These are phyloP conservation scores for Crocallis elinguaria DNA, from an alignment of 2,888 invertebrate species.

Conservation along the genomic window DNA sequence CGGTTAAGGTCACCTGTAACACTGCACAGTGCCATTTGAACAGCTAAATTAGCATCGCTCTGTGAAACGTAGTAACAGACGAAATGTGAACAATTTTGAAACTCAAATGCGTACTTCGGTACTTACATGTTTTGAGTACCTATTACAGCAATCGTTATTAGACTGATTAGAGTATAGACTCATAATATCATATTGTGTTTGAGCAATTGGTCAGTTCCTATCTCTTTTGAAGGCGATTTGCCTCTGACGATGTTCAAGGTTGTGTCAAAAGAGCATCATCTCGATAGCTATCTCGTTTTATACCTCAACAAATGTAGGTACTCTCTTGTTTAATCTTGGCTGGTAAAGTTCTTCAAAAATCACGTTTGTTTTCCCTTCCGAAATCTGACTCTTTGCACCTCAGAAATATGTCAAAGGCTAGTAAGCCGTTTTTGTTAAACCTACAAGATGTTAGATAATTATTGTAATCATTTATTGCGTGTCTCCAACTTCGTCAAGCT, in stretches of 20 bases:
- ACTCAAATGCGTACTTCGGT: background rate
- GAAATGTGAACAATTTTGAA: constrained; percentile 15
- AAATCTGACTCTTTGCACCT: too few species aligned
- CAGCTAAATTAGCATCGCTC: constrained; percentile 8
- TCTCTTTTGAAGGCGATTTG: constrained; percentile 17
- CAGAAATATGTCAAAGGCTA: too few species aligned
- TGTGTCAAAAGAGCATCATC: background rate
- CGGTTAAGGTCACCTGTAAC: constrained; percentile 19
- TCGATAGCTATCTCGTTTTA: too few species aligned
- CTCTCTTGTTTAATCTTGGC: too few species aligned
- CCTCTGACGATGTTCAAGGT: background rate
- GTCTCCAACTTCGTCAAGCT: too few species aligned
- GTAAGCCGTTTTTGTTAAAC: too few species aligned
- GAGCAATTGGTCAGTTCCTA: constrained; percentile 5
- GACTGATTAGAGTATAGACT: constrained; percentile 2
- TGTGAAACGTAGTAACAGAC: constrained; percentile 3
- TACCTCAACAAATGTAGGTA: too few species aligned
- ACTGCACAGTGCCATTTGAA: background rate
- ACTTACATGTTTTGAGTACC: background rate
- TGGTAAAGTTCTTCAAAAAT: too few species aligned
- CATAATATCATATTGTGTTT: constrained; percentile 9
- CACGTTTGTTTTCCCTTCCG: too few species aligned
- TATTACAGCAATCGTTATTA: constrained; percentile 10
- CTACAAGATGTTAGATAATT: too few species aligned
- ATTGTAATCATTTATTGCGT: too few species aligned